Evolutionary conservation across 2,797 vertebrate species (phyloP).

Genomic region (Cyprinodon diabolis): DNA sequence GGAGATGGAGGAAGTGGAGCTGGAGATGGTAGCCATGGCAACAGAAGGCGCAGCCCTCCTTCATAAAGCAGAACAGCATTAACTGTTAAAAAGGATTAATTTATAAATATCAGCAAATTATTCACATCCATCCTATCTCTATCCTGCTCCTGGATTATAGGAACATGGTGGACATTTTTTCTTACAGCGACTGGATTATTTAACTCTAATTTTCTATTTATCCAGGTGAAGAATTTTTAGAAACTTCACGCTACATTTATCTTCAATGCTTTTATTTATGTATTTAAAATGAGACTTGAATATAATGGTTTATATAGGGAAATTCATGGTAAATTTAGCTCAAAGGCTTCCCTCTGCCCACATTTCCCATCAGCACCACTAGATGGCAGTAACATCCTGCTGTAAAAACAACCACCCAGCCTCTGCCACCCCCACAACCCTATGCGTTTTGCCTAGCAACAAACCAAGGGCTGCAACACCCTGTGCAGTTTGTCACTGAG

Average conservation of each 20-base stretch:
- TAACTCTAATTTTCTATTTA: background rate
- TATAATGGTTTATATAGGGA: background rate
- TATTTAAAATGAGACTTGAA: background rate
- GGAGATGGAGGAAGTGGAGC: conserved; percentile 46
- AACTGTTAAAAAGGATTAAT: background rate
- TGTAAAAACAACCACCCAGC: background rate
- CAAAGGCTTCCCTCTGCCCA: background rate
- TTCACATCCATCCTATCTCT: background rate
- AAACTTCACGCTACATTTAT: background rate
- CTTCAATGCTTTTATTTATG: background rate
- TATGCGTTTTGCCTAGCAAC: conserved; percentile 68
- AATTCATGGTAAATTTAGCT: background rate
- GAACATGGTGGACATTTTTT: background rate
- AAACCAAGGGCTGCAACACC: conserved; percentile 11
- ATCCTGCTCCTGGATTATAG: background rate
- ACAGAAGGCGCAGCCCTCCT: conserved; percentile 28
- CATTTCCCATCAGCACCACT: conserved; percentile 5
- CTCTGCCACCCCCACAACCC: background rate
- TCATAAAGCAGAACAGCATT: conserved; percentile 7
- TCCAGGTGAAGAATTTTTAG: background rate
- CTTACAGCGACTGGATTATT: background rate
- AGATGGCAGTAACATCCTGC: conserved; percentile 36
- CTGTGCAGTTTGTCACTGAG: conserved; percentile 32
- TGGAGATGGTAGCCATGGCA: conserved; percentile 69
- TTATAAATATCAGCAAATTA: background rate